Evolutionary conservation across 2,888 invertebrate species (phyloP), one percentile per base, ranked within the genome.

Genomic region (Drosophila subquinaria): DNA sequence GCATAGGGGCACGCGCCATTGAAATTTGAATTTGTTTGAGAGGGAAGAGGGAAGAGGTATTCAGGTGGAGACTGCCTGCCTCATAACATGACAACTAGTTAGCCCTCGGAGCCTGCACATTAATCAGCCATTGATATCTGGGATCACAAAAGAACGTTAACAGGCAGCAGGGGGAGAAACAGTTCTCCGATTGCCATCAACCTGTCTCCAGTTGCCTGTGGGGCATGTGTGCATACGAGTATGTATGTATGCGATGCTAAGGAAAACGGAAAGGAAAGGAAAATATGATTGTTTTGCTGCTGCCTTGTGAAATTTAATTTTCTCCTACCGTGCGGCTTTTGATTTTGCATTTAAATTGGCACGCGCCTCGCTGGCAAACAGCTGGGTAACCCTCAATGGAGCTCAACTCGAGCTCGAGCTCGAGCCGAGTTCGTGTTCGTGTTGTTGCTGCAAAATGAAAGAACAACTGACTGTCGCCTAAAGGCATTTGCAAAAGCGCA

Each of bases 271-370:
- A 60, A 67, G 56, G 43, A 72, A 60, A 67, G 40, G 62, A 71
- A 84, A 76, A 84, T 84, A 84, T 84, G 88, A 89, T 82, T 84
- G 88, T 79, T 86, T 68, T 76, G 70, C 30, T 73, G 73, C 20
- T 75, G 84, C 62, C 75, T 71, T 76, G 68, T 81, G 82, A 87
- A 87, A 84, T 89, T 85, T 69, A 84, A 89, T 82, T 84, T 86
- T 68, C 50, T 53, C 60, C 42, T 57, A 52, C 70, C 70, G 69
- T 33, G 62, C 76, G 84, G 79, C 72, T 76, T 84, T 66, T 86
- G 89, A 84, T 82, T 88, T 89, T 87, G 85, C 85, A 84, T 84
- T 89, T 84, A 87, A 84, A 89, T 84, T 84, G 84, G 79, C 89
- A 89, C 89, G 89, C 89, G 89, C 82, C 88, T 61, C 66, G 61